Evolutionary conservation across 1,140 invertebrate species (phyloP).

Genomic region (Orius insidiosus): DNA sequence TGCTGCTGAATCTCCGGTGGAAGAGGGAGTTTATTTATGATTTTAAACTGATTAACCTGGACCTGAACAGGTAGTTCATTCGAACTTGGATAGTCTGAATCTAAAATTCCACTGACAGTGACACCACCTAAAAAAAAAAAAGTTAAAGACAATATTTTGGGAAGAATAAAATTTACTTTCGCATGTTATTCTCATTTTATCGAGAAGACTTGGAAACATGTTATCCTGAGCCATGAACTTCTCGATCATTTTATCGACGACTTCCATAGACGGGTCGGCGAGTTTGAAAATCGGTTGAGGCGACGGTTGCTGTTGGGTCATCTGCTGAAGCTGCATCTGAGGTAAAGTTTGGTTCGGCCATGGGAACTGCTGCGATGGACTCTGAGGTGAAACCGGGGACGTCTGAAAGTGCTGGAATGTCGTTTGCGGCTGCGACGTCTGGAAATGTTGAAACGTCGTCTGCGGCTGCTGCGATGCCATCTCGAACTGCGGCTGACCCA

Average conservation of each 20-base stretch:
- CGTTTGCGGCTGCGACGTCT: no score
- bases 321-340: no score
- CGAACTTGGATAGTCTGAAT: slow-evolving; percentile 74
- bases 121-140: slow-evolving; percentile 32
- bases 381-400: no score
- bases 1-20: slow-evolving; percentile 86
- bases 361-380: no score
- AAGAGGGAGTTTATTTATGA: slow-evolving; percentile 65
- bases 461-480: no score
- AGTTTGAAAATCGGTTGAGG: slow-evolving; percentile 1
- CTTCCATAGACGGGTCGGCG: slow-evolving; percentile 36
- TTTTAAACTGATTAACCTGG: slow-evolving; percentile 59
- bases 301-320: neutral
- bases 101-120: slow-evolving; percentile 71
- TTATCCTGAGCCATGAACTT: slow-evolving; percentile 49
- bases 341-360: no score
- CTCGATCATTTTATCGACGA: slow-evolving; percentile 54
- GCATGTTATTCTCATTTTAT: slow-evolving; percentile 31
- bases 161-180: slow-evolving; percentile 23
- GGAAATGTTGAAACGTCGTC: no score
- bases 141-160: no score
- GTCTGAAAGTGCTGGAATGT: no score
- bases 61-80: slow-evolving; percentile 45
- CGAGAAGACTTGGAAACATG: slow-evolving; percentile 46
- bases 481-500: no score